These are phyloP conservation scores for Fregetta grallaria DNA, from an alignment of 2,113 vertebrate genomes.

Conservation along the genomic window DNA sequence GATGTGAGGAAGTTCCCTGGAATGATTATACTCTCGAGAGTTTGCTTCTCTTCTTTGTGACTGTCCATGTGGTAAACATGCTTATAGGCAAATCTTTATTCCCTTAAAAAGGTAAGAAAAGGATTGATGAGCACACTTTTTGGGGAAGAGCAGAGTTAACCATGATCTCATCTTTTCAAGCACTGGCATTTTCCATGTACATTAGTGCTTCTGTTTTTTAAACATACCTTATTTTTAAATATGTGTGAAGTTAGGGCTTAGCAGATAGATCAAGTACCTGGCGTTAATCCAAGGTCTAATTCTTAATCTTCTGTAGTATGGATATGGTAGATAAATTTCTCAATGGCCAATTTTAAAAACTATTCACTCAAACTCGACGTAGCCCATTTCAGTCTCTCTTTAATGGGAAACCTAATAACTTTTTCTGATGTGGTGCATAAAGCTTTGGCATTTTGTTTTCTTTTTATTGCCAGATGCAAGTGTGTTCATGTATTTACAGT, in stretches of 20 bases:
- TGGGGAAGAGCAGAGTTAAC: not conserved
- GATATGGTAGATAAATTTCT: constrained; percentile 59
- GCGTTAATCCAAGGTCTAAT: constrained; percentile 41
- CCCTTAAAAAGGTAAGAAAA: not conserved
- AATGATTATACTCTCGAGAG: not conserved
- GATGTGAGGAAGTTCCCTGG: not conserved
- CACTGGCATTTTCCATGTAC: not conserved
- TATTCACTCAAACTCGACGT: constrained; percentile 36
- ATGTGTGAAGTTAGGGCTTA: not conserved
- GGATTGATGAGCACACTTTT: not conserved
- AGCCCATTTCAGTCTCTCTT: constrained; percentile 41
- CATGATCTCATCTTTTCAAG: not conserved
- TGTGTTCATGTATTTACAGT: constrained; percentile 23
- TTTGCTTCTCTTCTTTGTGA: not conserved
- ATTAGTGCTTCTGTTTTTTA: not conserved
- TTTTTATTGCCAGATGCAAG: constrained; percentile 42
- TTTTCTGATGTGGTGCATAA: constrained; percentile 57
- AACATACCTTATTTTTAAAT: not conserved
- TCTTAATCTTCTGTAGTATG: constrained; percentile 47
- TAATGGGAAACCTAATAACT: constrained; percentile 59
- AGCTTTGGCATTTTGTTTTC: constrained; percentile 50
- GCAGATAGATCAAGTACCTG: constrained; percentile 18
- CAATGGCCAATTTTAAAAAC: constrained; percentile 48
- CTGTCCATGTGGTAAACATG: not conserved
- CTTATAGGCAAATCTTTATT: not conserved